A percentile compares a stretch with the other conserved stretches of the same genome.
Conservation (phyloP, 2,113 vertebrate genomes). For the Mustelus asterias region DNA sequence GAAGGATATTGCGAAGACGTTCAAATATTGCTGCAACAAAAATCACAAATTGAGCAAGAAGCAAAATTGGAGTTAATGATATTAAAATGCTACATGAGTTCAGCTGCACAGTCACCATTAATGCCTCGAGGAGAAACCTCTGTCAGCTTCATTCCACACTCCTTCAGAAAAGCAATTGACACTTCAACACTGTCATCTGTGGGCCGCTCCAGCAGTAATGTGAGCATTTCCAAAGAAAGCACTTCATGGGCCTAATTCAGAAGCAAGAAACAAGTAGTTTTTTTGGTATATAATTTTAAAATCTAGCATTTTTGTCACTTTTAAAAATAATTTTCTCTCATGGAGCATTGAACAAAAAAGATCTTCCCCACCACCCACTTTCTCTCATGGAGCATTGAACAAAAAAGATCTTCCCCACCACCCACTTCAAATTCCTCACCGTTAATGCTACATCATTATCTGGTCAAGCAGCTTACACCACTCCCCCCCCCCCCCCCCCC, state of each 20-base stretch:
- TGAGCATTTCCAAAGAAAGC: constrained; percentile 93
- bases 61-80: neutral
- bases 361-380: neutral
- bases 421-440: neutral
- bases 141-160: constrained; percentile 91
- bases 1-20: constrained; percentile 90
- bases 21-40: constrained; percentile 83
- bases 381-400: neutral
- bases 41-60: neutral
- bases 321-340: neutral
- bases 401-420: neutral
- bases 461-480: neutral
- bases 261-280: neutral
- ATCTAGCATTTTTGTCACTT: neutral
- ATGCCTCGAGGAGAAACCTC: constrained; percentile 92
- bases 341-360: neutral
- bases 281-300: neutral
- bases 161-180: constrained; percentile 91
- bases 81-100: neutral
- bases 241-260: constrained; percentile 83
- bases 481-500: neutral
- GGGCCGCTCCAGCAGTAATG: constrained; percentile 88
- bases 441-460: neutral
- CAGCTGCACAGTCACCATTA: constrained; percentile 66
- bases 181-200: constrained; percentile 98